Evolutionary conservation across 2,888 invertebrate species (phyloP).

Genomic region (Automeris io): DNA sequence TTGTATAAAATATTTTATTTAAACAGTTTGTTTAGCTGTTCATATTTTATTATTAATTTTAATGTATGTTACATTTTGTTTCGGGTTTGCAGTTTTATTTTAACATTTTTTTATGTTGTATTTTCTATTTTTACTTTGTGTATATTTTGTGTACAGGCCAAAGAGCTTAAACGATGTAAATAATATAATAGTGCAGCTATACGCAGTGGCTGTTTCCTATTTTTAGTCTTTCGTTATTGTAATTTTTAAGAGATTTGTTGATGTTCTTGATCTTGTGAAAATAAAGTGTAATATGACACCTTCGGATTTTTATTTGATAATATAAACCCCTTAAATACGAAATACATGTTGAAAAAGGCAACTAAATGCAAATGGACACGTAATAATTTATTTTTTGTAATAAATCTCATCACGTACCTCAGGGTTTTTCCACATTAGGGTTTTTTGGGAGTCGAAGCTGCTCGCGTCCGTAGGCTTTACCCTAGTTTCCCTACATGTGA

Average conservation of each 20-base stretch:
- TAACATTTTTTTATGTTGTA: conserved; percentile 24
- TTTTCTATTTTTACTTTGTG: conserved; percentile 43
- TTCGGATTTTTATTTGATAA: conserved; percentile 6
- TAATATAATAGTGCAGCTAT: conserved; percentile 52
- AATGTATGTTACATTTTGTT: conserved; percentile 61
- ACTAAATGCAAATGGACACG: too few relatives aligned
- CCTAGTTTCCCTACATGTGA: too few relatives aligned
- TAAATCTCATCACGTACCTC: not conserved
- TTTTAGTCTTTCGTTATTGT: conserved; percentile 69
- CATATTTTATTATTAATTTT: conserved; percentile 70
- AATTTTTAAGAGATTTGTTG: conserved; percentile 75
- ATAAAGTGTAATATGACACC: conserved; percentile 59
- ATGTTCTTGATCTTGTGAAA: conserved; percentile 76
- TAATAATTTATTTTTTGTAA: not conserved
- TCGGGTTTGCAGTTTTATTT: conserved; percentile 59
- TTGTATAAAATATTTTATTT: conserved; percentile 17
- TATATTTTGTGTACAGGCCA: conserved; percentile 70
- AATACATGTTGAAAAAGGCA: too few relatives aligned
- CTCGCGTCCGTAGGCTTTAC: too few relatives aligned
- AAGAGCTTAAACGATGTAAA: conserved; percentile 71
- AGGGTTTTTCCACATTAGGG: not conserved
- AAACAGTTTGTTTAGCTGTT: conserved; percentile 38
- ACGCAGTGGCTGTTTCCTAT: conserved; percentile 43
- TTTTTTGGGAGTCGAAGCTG: too few relatives aligned
- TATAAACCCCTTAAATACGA: too few relatives aligned